Conservation (phyloP, 2,797 vertebrate genomes). For the Thunnus albacares region DNA sequence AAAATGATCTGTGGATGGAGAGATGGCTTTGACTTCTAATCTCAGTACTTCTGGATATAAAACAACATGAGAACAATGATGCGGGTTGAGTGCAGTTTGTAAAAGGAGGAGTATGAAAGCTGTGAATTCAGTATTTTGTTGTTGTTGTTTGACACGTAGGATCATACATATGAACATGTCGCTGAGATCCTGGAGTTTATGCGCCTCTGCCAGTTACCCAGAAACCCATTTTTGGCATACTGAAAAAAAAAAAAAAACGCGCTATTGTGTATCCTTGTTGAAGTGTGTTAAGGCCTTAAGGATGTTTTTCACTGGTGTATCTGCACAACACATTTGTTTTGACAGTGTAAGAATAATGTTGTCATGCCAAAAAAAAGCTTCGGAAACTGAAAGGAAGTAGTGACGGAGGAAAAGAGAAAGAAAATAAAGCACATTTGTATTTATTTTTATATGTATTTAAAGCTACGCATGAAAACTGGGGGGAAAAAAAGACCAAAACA, state of each 20-base stretch:
- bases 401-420: not conserved
- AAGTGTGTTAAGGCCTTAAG: slow-evolving; percentile 32
- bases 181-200: slow-evolving; percentile 2
- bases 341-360: slow-evolving; percentile 17
- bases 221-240: not conserved
- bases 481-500: not conserved
- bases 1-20: not conserved
- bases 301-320: slow-evolving; percentile 31
- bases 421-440: not conserved
- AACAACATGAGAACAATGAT: too few relatives aligned
- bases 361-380: not conserved
- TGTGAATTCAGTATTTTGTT: not conserved
- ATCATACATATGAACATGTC: not conserved
- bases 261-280: not conserved
- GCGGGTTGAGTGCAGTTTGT: too few relatives aligned
- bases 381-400: not conserved
- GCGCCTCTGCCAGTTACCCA: not conserved
- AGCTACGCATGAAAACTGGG: not conserved
- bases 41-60: not conserved
- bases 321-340: slow-evolving; percentile 29
- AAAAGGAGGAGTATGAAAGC: too few relatives aligned
- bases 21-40: not conserved
- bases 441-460: not conserved
- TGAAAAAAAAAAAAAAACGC: too few relatives aligned
- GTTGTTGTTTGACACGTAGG: too few relatives aligned